Conservation (phyloP, 2,888 invertebrate genomes). For the Zeuzera pyrina region DNA sequence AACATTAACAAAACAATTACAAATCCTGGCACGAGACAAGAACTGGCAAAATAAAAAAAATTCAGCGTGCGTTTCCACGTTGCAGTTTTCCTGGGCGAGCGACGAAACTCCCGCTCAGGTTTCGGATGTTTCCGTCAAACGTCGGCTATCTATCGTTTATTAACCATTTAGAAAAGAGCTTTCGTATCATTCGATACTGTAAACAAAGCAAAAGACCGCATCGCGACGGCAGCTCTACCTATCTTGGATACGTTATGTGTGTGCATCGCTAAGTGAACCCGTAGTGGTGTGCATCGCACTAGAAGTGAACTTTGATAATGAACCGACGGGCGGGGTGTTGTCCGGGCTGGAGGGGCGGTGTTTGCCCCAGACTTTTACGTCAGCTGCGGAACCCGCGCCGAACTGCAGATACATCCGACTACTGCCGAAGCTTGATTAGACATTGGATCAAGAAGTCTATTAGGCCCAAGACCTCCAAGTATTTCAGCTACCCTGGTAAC, state of each 20-base stretch:
- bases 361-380: slow-evolving; percentile 27
- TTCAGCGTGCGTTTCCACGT: slow-evolving; percentile 37
- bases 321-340: slow-evolving; percentile 42
- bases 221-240: background rate
- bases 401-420: slow-evolving; percentile 41
- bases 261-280: slow-evolving; percentile 26
- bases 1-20: background rate
- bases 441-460: slow-evolving; percentile 7
- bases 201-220: background rate
- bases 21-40: background rate
- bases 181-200: background rate
- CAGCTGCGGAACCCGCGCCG: slow-evolving; percentile 45
- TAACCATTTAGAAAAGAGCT: no score
- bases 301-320: slow-evolving; percentile 73
- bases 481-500: slow-evolving; percentile 16
- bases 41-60: no score
- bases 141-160: no score
- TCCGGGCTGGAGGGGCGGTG: slow-evolving; percentile 19
- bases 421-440: background rate
- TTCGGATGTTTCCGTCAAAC: slow-evolving; percentile 46
- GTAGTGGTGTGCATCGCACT: slow-evolving; percentile 47
- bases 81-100: slow-evolving; percentile 57
- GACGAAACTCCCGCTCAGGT: slow-evolving; percentile 49
- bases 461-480: slow-evolving; percentile 12
- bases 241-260: slow-evolving; percentile 16